These are phyloP conservation scores for Indri indri DNA, from an alignment of 2,113 vertebrate genomes.

Conservation along the genomic window DNA sequence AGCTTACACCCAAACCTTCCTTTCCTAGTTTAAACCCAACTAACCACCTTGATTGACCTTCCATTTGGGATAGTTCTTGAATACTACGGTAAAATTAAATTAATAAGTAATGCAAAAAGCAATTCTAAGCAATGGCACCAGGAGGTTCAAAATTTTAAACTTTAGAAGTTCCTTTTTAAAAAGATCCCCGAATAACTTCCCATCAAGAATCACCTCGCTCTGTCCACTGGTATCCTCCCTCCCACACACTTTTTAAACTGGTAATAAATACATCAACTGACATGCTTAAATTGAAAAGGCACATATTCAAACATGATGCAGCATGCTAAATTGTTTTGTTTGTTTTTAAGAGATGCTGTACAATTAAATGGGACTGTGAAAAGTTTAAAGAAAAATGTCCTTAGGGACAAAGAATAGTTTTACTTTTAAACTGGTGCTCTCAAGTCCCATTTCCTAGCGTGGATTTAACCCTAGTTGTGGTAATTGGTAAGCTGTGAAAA, in stretches of 20 bases:
- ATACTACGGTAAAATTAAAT: background rate
- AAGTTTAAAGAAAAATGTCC: slow-evolving; percentile 34
- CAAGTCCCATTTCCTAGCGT: slow-evolving; percentile 22
- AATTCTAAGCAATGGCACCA: slow-evolving; percentile 39
- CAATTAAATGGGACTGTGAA: slow-evolving; percentile 22
- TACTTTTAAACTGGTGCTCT: slow-evolving; percentile 45
- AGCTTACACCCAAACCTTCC: slow-evolving; percentile 89
- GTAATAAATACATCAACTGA: slow-evolving; percentile 16
- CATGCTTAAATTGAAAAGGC: background rate
- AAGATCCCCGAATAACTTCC: background rate
- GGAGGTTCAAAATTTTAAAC: slow-evolving; percentile 36
- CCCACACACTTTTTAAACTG: slow-evolving; percentile 38
- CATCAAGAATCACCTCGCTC: slow-evolving; percentile 45
- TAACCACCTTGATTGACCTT: slow-evolving; percentile 30
- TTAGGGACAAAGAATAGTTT: slow-evolving; percentile 13
- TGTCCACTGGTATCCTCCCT: background rate
- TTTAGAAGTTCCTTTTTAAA: slow-evolving; percentile 4
- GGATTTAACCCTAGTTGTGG: background rate
- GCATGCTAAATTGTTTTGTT: background rate
- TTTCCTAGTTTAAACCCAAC: slow-evolving; percentile 45
- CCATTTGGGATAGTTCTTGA: slow-evolving; percentile 36
- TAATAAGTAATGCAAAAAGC: background rate
- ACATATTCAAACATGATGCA: slow-evolving; percentile 41
- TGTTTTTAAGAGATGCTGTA: slow-evolving; percentile 53
- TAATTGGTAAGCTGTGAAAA: slow-evolving; percentile 97